Evolutionary conservation across 1,140 invertebrate species (phyloP).

Genomic region (Drosophila teissieri): DNA sequence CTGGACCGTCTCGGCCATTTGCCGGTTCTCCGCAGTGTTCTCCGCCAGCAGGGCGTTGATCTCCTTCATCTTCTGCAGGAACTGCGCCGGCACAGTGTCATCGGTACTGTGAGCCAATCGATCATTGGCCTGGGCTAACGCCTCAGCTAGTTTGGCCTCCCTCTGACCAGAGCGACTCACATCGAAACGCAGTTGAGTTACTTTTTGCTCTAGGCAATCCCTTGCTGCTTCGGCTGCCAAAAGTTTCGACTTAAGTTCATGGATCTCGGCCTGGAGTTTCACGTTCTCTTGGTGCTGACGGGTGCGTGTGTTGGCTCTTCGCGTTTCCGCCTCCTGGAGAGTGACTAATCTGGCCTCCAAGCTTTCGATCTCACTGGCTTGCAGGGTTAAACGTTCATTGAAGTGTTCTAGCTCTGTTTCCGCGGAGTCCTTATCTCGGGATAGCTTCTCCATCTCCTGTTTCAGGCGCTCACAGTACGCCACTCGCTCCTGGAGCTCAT

Average conservation of each 20-base stretch:
- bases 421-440: constrained; percentile 73
- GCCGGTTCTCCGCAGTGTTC: constrained; percentile 86
- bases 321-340: constrained; percentile 76
- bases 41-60: constrained; percentile 85
- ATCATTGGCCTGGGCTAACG: constrained; percentile 69
- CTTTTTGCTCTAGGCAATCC: constrained; percentile 61
- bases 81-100: constrained; percentile 84
- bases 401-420: constrained; percentile 77
- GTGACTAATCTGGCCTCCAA: constrained; percentile 71
- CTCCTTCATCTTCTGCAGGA: constrained; percentile 86
- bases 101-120: constrained; percentile 65
- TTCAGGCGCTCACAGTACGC: constrained; percentile 86
- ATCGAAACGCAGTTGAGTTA: constrained; percentile 72
- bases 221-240: constrained; percentile 49
- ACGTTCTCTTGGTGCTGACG: constrained; percentile 75
- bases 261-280: constrained; percentile 71
- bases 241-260: constrained; percentile 68
- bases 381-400: constrained; percentile 76
- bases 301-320: constrained; percentile 63
- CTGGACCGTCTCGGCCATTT: constrained; percentile 85
- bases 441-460: constrained; percentile 77
- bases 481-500: constrained; percentile 86
- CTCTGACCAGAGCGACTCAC: constrained; percentile 71
- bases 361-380: constrained; percentile 79
- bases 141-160: constrained; percentile 76